phyloP scores from a whole-genome alignment of 2,888 invertebrate genomes.

The Troilus luridus region DNA sequence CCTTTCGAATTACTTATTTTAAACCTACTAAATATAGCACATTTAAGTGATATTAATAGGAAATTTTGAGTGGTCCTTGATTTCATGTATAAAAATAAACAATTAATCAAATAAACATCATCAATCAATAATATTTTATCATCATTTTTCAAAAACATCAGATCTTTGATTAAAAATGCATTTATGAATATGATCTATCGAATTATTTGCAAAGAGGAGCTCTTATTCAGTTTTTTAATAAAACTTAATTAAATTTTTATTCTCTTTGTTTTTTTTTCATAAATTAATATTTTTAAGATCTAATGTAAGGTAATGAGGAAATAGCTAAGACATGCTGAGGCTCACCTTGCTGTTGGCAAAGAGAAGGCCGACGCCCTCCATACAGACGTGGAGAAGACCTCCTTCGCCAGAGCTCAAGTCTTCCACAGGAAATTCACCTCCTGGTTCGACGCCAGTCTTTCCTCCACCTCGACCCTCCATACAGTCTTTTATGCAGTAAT shows the following conservation, averaged over 20 bases:
- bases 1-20: constrained; percentile 50
- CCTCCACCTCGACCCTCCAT: constrained; percentile 91
- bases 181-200: constrained; percentile 51
- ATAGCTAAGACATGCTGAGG: constrained; percentile 52
- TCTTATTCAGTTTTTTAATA: background rate
- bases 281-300: constrained; percentile 46
- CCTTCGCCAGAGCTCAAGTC: constrained; percentile 98
- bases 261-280: constrained; percentile 35
- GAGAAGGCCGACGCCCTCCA: constrained; percentile 98
- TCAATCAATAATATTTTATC: constrained; percentile 36
- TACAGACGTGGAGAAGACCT: constrained; percentile 97
- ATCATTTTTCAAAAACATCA: constrained; percentile 61
- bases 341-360: constrained; percentile 99
- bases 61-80: constrained; percentile 72
- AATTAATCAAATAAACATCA: constrained; percentile 43
- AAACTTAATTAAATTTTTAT: background rate
- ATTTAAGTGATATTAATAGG: constrained; percentile 65
- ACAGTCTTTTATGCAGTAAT: constrained; percentile 98
- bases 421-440: constrained; percentile 98
- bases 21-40: constrained; percentile 26
- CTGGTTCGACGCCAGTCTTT: constrained; percentile 82
- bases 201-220: constrained; percentile 51
- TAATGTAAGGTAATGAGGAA: constrained; percentile 45
- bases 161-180: constrained; percentile 56
- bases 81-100: constrained; percentile 49